These are phyloP conservation scores for Eulacestoma nigropectus DNA, from an alignment of 2,113 vertebrate genomes.

Conservation along the genomic window DNA sequence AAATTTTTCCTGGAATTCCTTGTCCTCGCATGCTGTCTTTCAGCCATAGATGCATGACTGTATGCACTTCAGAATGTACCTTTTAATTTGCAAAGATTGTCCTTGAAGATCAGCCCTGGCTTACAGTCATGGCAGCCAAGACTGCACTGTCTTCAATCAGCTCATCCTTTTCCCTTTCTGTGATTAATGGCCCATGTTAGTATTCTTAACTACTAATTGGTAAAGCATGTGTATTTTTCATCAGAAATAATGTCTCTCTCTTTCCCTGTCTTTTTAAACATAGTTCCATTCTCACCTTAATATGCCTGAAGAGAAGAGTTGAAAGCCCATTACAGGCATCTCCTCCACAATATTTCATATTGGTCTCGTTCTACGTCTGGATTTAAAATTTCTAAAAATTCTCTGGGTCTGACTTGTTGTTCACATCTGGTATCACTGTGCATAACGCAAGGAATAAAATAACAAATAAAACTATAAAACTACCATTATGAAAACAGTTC, in stretches of 20 bases:
- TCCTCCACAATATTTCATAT: neutral
- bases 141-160: neutral
- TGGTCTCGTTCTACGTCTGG: neutral
- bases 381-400: neutral
- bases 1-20: neutral
- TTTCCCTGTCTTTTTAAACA: neutral
- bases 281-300: neutral
- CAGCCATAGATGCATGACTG: accelerated
- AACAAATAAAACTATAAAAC: neutral
- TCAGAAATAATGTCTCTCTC: neutral
- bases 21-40: neutral
- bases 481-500: neutral
- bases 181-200: neutral
- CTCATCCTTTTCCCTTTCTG: neutral
- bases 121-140: neutral
- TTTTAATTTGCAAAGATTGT: neutral
- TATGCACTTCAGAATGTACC: neutral
- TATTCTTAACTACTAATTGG: neutral
- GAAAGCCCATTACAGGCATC: neutral
- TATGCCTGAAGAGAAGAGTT: neutral
- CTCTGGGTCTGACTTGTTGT: neutral
- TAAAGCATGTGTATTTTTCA: neutral
- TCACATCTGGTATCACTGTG: neutral
- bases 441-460: neutral
- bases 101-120: neutral